Conservation (phyloP, 2,797 vertebrate species). For the Micrastur ruficollis region DNA sequence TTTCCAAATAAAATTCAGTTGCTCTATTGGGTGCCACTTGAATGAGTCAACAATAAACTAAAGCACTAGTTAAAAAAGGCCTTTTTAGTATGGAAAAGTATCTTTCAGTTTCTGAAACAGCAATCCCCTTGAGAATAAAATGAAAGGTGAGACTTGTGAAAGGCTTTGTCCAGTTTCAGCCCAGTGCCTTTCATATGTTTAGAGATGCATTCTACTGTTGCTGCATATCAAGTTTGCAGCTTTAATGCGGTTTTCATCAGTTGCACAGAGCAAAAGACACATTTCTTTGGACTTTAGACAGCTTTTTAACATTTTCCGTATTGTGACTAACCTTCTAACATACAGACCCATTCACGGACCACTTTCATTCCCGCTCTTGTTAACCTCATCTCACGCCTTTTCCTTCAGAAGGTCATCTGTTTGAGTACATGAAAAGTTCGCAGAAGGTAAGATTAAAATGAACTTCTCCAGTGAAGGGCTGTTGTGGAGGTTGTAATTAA, state of each 20-base stretch:
- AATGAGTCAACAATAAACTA: slow-evolving; percentile 65
- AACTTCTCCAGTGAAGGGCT: background rate
- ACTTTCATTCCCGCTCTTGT: background rate
- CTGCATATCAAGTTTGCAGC: slow-evolving; percentile 44
- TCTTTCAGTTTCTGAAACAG: slow-evolving; percentile 52
- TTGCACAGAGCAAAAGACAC: slow-evolving; percentile 17
- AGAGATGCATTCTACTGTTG: slow-evolving; percentile 48
- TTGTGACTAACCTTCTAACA: slow-evolving; percentile 2
- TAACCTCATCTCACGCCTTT: background rate
- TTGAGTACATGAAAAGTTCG: background rate
- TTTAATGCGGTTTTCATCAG: slow-evolving; percentile 36
- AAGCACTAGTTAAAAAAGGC: slow-evolving; percentile 7
- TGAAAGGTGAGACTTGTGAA: slow-evolving; percentile 63
- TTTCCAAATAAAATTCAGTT: slow-evolving; percentile 59
- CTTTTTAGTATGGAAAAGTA: slow-evolving; percentile 57
- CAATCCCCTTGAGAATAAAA: slow-evolving; percentile 47
- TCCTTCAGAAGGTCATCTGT: background rate
- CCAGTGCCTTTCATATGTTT: slow-evolving; percentile 32
- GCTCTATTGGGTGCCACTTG: slow-evolving; percentile 56
- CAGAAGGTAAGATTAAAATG: background rate
- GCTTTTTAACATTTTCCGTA: slow-evolving; percentile 12
- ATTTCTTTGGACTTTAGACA: slow-evolving; percentile 17
- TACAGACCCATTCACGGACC: background rate
- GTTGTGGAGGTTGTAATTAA: background rate
- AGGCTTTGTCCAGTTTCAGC: slow-evolving; percentile 53